A percentile compares a stretch with the other conserved stretches of the same genome.
These are phyloP conservation scores for Epizoanthus illoricatus DNA, from an alignment of 92 coral and sea anemone species.

Conservation along the genomic window DNA sequence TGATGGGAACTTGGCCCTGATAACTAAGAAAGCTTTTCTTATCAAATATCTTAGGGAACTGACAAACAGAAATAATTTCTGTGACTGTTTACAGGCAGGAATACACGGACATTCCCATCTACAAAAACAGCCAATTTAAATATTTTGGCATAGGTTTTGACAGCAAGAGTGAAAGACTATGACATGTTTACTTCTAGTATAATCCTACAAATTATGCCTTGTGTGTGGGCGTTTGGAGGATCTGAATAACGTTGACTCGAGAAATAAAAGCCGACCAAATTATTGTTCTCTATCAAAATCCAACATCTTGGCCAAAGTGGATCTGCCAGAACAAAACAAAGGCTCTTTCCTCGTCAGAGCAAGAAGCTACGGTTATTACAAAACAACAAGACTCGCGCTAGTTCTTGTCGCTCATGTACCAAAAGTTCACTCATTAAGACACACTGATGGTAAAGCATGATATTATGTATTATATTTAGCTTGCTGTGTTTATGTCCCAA, in stretches of 20 bases:
- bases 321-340: slow-evolving; percentile 3
- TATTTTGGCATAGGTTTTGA: not conserved
- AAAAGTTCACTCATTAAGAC: slow-evolving; percentile 2
- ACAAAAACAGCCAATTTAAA: not conserved
- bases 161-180: not conserved
- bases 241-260: slow-evolving; percentile 29
- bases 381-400: not conserved
- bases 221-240: slow-evolving; percentile 18
- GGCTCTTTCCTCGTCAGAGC: not conserved
- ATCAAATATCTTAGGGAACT: not conserved
- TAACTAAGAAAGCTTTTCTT: not conserved
- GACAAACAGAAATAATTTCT: not conserved
- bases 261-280: slow-evolving; percentile 29
- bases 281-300: slow-evolving; percentile 30
- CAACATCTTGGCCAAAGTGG: slow-evolving; percentile 13
- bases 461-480: slow-evolving; percentile 45
- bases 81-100: not conserved
- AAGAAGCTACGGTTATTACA: not conserved
- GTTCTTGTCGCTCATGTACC: not conserved
- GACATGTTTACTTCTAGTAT: slow-evolving; percentile 12
- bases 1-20: not conserved
- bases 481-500: slow-evolving; percentile 75
- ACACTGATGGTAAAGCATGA: slow-evolving; percentile 36
- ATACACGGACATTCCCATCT: not conserved
- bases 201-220: slow-evolving; percentile 5